A percentile compares a stretch with the other conserved stretches of the same genome.
Evolutionary conservation across 2,113 vertebrate genomes (phyloP).

Genomic region (Chionodraco myersi): DNA sequence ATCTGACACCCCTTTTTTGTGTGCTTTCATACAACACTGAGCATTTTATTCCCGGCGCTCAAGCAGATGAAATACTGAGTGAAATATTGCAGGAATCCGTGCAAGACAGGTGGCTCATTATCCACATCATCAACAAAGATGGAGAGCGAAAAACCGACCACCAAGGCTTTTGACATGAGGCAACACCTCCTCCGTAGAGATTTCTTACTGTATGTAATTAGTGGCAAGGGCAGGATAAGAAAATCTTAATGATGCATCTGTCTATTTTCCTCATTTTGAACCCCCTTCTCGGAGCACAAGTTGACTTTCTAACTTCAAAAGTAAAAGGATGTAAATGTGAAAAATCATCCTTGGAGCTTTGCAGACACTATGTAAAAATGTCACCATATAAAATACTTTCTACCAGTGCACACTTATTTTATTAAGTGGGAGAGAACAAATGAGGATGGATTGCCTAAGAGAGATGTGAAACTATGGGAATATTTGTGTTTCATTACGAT

Average conservation of each 20-base stretch:
- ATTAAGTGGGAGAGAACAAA: conserved; percentile 47
- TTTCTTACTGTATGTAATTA: conserved; percentile 62
- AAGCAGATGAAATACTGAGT: conserved; percentile 63
- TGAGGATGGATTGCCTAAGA: conserved; percentile 42
- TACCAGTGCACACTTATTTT: conserved; percentile 7
- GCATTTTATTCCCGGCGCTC: conserved; percentile 54
- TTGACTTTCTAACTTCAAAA: conserved; percentile 1
- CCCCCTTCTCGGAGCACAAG: conserved; percentile 1
- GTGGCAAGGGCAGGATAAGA: conserved; percentile 38
- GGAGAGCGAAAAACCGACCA: conserved; percentile 44
- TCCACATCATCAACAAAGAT: conserved; percentile 69
- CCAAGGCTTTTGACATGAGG: conserved; percentile 50
- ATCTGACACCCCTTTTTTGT: conserved; percentile 38
- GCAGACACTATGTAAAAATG: conserved; percentile 32
- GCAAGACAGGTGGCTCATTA: conserved; percentile 81
- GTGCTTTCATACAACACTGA: conserved; percentile 39
- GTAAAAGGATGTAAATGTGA: conserved; percentile 8
- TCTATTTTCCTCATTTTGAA: conserved; percentile 23
- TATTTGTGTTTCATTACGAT: conserved; percentile 59
- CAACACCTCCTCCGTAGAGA: conserved; percentile 57
- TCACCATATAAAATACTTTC: conserved; percentile 12
- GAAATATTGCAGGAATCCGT: conserved; percentile 64
- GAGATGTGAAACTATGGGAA: conserved; percentile 47
- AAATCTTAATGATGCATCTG: conserved; percentile 58
- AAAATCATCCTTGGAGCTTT: conserved; percentile 1